phyloP scores from a whole-genome alignment of 2,797 vertebrate genomes.

The Bucorvus abyssinicus region DNA sequence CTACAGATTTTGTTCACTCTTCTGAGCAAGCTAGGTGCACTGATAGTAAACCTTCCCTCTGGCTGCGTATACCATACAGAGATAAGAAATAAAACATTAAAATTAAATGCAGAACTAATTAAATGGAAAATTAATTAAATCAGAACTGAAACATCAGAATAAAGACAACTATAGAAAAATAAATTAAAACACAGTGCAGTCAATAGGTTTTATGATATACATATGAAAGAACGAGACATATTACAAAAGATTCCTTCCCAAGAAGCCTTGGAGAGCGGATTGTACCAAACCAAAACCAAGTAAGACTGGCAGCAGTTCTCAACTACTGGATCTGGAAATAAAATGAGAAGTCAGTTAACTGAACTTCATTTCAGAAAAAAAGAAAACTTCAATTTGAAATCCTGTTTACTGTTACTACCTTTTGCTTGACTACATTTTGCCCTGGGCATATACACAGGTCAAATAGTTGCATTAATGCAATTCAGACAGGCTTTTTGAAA shows the following conservation, averaged over 20 bases:
- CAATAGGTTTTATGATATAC: not conserved
- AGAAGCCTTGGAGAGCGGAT: not conserved
- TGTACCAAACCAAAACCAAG: not conserved
- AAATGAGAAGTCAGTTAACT: not conserved
- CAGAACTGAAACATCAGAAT: not conserved
- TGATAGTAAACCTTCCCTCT: not conserved
- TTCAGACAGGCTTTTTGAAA: slow-evolving; percentile 68
- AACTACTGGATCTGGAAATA: not conserved
- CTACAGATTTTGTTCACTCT: not conserved
- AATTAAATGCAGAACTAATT: not conserved
- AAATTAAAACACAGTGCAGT: not conserved
- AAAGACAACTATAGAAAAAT: not conserved
- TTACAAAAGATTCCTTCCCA: not conserved
- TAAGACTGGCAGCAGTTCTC: not conserved
- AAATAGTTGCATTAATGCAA: slow-evolving; percentile 74
- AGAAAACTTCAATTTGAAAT: not conserved
- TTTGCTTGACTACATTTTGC: slow-evolving; percentile 28
- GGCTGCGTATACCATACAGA: not conserved
- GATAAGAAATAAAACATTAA: not conserved
- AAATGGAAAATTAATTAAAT: not conserved
- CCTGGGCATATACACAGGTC: slow-evolving; percentile 54
- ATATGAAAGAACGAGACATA: not conserved
- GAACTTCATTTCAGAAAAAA: not conserved
- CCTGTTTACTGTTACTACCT: not conserved
- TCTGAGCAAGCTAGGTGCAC: not conserved